These are phyloP conservation scores for Sebastes steindachneri DNA, from an alignment of 2,797 vertebrate genomes.

Conservation along the genomic window DNA sequence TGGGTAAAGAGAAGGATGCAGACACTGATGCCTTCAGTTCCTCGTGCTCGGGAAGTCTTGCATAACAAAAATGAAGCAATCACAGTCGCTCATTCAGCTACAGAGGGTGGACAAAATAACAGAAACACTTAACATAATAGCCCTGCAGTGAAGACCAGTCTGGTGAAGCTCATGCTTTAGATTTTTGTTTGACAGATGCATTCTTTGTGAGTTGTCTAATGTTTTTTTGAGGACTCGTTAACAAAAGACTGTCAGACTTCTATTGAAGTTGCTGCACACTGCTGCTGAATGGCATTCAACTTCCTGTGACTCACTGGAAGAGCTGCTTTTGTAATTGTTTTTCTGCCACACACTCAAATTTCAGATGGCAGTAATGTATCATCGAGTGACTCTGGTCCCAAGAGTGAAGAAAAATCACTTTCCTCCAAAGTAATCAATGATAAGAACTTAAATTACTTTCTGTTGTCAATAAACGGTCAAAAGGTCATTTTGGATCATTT, in stretches of 20 bases:
- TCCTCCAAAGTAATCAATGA: not conserved
- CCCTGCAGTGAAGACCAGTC: not conserved
- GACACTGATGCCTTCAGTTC: not conserved
- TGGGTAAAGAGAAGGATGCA: not conserved
- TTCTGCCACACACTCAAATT: not conserved
- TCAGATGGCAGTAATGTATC: not conserved
- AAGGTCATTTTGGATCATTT: not conserved
- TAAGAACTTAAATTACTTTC: not conserved
- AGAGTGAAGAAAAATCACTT: not conserved
- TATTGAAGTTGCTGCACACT: not conserved
- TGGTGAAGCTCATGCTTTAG: not conserved
- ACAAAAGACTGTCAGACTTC: slow-evolving; percentile 1
- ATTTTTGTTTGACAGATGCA: not conserved
- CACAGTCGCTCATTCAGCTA: not conserved
- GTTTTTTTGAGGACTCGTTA: not conserved
- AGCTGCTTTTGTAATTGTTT: not conserved
- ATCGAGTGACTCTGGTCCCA: not conserved
- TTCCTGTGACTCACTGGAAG: slow-evolving; percentile 13
- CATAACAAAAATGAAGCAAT: slow-evolving; percentile 4
- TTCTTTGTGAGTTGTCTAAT: not conserved
- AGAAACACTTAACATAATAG: not conserved
- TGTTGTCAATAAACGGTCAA: not conserved
- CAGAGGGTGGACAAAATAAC: not conserved
- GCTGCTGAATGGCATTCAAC: slow-evolving; percentile 1
- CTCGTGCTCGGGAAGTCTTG: not conserved